phyloP scores from a whole-genome alignment of 92 coral and sea anemone species.

The Galaxea fascicularis region DNA sequence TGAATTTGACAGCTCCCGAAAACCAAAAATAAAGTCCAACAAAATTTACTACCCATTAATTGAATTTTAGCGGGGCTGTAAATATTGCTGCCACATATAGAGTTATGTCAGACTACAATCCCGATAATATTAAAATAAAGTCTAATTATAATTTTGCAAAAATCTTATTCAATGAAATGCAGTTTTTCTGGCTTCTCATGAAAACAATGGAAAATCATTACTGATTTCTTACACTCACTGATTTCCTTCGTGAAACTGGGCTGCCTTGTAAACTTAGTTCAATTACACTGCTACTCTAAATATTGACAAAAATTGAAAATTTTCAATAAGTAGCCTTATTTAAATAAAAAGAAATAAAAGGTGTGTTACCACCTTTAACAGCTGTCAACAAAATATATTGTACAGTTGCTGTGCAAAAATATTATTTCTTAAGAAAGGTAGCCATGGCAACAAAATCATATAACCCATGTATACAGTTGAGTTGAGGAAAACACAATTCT shows the following conservation, averaged over 20 bases:
- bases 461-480: not conserved
- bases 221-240: no score
- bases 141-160: no score
- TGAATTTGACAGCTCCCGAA: not conserved
- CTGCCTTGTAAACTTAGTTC: no score
- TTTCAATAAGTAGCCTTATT: not conserved
- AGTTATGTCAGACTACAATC: no score
- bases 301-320: no score
- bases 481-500: not conserved
- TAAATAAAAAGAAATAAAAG: not conserved
- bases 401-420: not conserved
- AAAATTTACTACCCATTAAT: not conserved
- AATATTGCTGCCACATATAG: no score
- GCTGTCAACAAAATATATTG: not conserved
- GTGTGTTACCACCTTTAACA: not conserved
- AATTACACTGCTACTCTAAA: no score
- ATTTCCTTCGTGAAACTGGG: no score
- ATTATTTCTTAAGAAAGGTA: not conserved
- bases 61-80: not conserved
- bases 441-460: slow-evolving; percentile 8
- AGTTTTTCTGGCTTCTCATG: no score
- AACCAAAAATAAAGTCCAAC: not conserved
- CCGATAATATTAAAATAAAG: no score
- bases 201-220: no score
- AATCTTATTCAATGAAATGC: no score